Percentiles rank a stretch among this genome's conserved stretches.
Conservation (phyloP, 2,113 vertebrate genomes). For the Sakesphorus luctuosus region DNA sequence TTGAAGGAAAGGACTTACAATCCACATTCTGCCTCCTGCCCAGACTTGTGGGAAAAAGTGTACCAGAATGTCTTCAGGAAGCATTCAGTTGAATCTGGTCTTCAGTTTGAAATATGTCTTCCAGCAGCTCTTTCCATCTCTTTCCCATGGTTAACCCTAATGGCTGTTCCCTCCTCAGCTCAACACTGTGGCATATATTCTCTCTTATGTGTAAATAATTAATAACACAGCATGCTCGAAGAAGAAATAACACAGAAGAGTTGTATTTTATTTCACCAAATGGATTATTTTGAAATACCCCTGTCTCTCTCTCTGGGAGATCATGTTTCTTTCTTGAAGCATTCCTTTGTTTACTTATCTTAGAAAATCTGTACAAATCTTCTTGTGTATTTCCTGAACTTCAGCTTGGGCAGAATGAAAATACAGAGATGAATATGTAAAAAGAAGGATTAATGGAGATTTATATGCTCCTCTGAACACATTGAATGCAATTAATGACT, state of each 20-base stretch:
- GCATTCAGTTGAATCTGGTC: background rate
- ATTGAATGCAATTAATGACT: background rate
- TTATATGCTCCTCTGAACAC: background rate
- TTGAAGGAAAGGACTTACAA: background rate
- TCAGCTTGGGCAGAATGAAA: background rate
- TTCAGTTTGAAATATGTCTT: background rate
- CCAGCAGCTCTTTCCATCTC: background rate
- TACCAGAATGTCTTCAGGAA: background rate
- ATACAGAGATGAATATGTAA: background rate
- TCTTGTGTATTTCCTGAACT: background rate
- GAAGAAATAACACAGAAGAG: background rate
- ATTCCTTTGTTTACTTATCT: background rate
- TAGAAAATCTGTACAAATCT: background rate
- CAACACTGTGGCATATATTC: background rate
- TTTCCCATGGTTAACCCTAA: conserved; percentile 9
- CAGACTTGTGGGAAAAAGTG: background rate
- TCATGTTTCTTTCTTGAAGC: background rate
- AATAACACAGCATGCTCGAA: background rate
- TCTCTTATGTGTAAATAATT: background rate
- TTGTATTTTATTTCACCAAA: background rate
- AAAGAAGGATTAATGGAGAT: background rate
- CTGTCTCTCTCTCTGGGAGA: accelerated
- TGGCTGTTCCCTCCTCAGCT: background rate
- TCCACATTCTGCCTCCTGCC: background rate
- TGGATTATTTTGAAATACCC: background rate